These are phyloP conservation scores for Tympanoctomys barrerae DNA, from an alignment of 2,797 vertebrate genomes.

Conservation along the genomic window DNA sequence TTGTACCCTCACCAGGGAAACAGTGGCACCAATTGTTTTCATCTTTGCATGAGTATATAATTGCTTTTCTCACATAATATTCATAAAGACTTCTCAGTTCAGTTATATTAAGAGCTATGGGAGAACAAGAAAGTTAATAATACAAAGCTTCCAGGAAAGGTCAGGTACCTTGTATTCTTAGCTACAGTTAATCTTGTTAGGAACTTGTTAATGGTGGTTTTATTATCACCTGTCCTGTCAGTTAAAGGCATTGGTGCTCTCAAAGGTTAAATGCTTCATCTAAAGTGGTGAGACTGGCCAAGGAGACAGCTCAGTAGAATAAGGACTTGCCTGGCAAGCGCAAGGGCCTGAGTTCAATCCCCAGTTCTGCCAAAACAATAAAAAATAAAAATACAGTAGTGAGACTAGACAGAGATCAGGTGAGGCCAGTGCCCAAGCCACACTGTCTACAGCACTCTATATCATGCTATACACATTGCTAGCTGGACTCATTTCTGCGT, in stretches of 20 bases:
- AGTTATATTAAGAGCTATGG: not conserved
- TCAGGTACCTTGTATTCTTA: not conserved
- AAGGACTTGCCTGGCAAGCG: no score
- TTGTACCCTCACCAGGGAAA: not conserved
- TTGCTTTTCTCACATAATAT: slow-evolving; percentile 2
- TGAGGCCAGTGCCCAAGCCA: not conserved
- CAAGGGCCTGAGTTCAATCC: no score
- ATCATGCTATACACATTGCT: not conserved
- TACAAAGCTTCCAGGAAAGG: not conserved
- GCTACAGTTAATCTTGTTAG: not conserved
- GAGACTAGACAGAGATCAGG: not conserved
- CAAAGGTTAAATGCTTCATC: not conserved
- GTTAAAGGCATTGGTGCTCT: not conserved
- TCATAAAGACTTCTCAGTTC: not conserved
- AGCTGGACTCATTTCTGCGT: not conserved
- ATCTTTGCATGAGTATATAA: not conserved
- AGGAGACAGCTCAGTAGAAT: not conserved
- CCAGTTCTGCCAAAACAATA: no score
- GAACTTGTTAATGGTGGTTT: not conserved
- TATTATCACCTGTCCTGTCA: not conserved
- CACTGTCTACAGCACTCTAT: not conserved
- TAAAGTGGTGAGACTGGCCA: not conserved
- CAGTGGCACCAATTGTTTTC: not conserved
- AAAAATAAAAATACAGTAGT: not conserved
- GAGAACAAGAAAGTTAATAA: not conserved